phyloP scores from a whole-genome alignment of 2,888 invertebrate genomes.

The Dasysyrphus albostriatus region DNA sequence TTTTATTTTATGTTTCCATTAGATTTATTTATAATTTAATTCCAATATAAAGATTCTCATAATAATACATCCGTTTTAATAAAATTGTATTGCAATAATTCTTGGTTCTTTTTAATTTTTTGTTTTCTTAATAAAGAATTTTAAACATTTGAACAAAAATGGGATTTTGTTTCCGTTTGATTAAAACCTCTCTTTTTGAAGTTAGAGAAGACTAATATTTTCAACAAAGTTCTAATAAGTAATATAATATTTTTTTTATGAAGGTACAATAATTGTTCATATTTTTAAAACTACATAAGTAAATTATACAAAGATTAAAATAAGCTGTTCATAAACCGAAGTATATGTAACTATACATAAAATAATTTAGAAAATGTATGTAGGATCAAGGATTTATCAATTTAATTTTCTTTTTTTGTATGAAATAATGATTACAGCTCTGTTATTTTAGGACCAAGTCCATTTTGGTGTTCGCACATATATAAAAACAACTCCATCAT shows the following conservation, averaged over 20 bases:
- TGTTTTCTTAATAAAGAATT: slow-evolving; percentile 23
- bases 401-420: slow-evolving; percentile 18
- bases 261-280: slow-evolving; percentile 58
- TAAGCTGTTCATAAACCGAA: slow-evolving; percentile 32
- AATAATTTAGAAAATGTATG: slow-evolving; percentile 33
- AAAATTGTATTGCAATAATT: slow-evolving; percentile 55
- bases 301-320: slow-evolving; percentile 56
- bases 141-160: slow-evolving; percentile 47
- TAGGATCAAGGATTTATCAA: slow-evolving; percentile 24
- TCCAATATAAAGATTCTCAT: slow-evolving; percentile 64
- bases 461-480: slow-evolving; percentile 61
- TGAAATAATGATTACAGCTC: slow-evolving; percentile 33
- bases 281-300: slow-evolving; percentile 45
- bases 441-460: slow-evolving; percentile 34
- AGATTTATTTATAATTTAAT: slow-evolving; percentile 65
- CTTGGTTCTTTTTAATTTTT: slow-evolving; percentile 37
- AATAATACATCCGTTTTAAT: slow-evolving; percentile 59
- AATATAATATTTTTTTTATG: slow-evolving; percentile 57
- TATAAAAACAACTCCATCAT: slow-evolving; percentile 51
- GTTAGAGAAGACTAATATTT: slow-evolving; percentile 30
- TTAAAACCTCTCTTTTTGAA: slow-evolving; percentile 22
- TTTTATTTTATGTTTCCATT: slow-evolving; percentile 81
- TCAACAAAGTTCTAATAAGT: slow-evolving; percentile 64
- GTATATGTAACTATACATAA: slow-evolving; percentile 38
- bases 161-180: slow-evolving; percentile 11